phyloP scores from a whole-genome alignment of 2,888 invertebrate species.

The Protodeltote pygarga region DNA sequence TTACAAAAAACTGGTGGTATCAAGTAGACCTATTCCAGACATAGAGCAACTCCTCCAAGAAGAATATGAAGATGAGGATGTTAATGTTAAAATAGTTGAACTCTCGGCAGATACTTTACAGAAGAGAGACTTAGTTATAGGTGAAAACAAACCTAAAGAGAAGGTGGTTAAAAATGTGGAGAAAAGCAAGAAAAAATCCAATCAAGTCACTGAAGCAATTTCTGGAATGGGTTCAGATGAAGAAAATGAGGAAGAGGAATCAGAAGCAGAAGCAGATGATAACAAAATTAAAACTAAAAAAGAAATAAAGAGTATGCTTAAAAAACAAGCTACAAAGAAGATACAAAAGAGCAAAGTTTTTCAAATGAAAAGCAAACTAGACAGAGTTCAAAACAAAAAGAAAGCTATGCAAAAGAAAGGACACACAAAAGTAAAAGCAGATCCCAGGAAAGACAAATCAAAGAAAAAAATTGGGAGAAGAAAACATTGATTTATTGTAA shows the following conservation, averaged over 20 bases:
- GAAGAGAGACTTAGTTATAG: conserved; percentile 91
- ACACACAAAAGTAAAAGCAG: conserved; percentile 55
- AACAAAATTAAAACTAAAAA: conserved; percentile 85
- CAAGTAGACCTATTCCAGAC: conserved; percentile 90
- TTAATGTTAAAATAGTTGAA: conserved; percentile 92
- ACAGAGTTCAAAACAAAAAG: conserved; percentile 90
- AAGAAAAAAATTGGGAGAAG: conserved; percentile 74
- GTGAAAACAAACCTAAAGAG: conserved; percentile 87
- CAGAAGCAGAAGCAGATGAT: conserved; percentile 64
- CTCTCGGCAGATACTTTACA: conserved; percentile 90
- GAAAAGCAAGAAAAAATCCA: conserved; percentile 55
- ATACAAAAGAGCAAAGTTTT: conserved; percentile 92
- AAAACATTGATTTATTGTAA: conserved; percentile 64
- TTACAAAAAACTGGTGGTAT: conserved; percentile 91
- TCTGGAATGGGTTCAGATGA: conserved; percentile 76
- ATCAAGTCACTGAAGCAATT: conserved; percentile 52
- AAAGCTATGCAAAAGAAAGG: conserved; percentile 83
- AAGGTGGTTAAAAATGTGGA: conserved; percentile 44
- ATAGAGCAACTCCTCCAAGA: conserved; percentile 89
- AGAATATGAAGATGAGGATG: conserved; percentile 92
- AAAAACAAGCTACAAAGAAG: conserved; percentile 90
- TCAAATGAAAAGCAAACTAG: conserved; percentile 91
- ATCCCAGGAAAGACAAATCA: conserved; percentile 71
- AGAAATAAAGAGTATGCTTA: conserved; percentile 90
- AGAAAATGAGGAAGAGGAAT: conserved; percentile 62